Conservation (phyloP, 1,140 invertebrate species). For the Psilanteris sp. region DNA sequence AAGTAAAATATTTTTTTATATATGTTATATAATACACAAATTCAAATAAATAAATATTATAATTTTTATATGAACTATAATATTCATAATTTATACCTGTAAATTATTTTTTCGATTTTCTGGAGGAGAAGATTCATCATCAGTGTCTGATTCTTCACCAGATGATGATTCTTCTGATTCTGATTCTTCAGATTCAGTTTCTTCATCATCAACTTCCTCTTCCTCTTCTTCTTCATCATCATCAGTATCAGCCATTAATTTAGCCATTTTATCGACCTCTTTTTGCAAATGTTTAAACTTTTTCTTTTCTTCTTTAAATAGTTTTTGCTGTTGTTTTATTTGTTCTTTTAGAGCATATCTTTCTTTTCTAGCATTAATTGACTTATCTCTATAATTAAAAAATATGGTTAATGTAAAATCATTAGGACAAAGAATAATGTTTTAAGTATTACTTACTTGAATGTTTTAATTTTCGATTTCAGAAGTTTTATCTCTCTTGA, state of each 20-base stretch:
- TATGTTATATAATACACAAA: no score
- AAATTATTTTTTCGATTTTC: slow-evolving; percentile 73
- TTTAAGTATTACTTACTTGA: slow-evolving; percentile 79
- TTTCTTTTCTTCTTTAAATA: slow-evolving; percentile 86
- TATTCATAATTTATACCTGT: no score
- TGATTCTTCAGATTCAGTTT: slow-evolving; percentile 81
- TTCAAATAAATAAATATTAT: no score
- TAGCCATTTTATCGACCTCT: slow-evolving; percentile 93
- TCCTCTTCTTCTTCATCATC: slow-evolving; percentile 84
- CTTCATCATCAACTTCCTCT: slow-evolving; percentile 84
- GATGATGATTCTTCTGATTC: slow-evolving; percentile 82
- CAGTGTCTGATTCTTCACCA: slow-evolving; percentile 82
- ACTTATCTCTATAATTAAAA: slow-evolving; percentile 82
- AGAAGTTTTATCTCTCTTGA: slow-evolving; percentile 87
- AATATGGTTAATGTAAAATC: slow-evolving; percentile 3
- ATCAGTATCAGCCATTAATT: slow-evolving; percentile 88
- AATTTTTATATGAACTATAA: no score
- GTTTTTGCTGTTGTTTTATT: slow-evolving; percentile 88
- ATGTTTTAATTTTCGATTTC: slow-evolving; percentile 87
- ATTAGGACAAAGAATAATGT: background rate
- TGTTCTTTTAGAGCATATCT: slow-evolving; percentile 87
- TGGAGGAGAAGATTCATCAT: slow-evolving; percentile 81
- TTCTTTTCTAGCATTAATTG: slow-evolving; percentile 88
- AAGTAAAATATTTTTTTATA: no score
- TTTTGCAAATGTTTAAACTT: slow-evolving; percentile 89